Evolutionary conservation across 2,797 vertebrate genomes (phyloP).

Genomic region (Selene dorsalis): DNA sequence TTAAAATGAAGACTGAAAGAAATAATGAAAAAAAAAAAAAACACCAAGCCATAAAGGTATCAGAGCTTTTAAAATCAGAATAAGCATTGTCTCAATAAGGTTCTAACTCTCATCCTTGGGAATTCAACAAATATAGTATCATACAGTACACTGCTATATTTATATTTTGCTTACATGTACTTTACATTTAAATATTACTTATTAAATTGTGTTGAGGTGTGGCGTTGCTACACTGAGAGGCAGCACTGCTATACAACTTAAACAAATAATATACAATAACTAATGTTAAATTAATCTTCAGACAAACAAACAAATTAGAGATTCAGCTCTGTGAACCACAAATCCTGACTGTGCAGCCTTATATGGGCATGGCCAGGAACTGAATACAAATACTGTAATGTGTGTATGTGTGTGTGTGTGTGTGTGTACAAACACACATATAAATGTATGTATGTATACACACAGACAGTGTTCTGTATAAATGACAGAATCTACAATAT

Average conservation of each 20-base stretch:
- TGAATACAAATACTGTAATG: too few relatives aligned
- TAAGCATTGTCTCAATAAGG: background rate
- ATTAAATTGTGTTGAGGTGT: background rate
- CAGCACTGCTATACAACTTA: background rate
- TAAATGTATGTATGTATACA: too few relatives aligned
- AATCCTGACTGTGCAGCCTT: too few relatives aligned
- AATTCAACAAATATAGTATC: background rate
- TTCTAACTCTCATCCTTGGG: background rate
- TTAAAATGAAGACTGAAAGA: conserved; percentile 21
- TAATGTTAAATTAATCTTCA: background rate
- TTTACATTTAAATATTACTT: background rate
- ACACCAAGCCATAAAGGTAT: background rate
- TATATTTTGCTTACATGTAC: background rate
- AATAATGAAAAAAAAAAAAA: conserved; percentile 28
- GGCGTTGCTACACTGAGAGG: background rate
- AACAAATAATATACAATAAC: background rate
- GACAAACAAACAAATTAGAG: background rate
- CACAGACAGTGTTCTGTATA: background rate
- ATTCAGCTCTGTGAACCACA: background rate
- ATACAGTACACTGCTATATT: background rate
- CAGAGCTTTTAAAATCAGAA: conserved; percentile 18
- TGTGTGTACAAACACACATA: too few relatives aligned
- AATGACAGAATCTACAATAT: too few relatives aligned
- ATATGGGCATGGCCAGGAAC: too few relatives aligned
- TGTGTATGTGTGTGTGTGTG: too few relatives aligned